phyloP scores from a whole-genome alignment of 2,113 vertebrate species.

The Cacatua alba region DNA sequence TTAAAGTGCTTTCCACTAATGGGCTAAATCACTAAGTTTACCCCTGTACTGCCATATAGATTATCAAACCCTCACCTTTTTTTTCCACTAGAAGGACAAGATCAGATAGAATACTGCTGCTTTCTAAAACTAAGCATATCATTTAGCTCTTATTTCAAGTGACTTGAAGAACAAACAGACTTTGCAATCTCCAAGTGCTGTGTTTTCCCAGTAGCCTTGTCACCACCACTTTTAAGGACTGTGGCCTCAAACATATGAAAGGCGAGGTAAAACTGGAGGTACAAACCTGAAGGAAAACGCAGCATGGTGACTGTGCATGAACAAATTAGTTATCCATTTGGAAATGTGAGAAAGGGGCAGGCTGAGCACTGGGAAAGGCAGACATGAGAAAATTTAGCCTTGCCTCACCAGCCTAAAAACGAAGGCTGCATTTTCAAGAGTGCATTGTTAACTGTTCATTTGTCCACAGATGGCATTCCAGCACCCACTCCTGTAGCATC shows the following conservation, averaged over 20 bases:
- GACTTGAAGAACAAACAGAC: background rate
- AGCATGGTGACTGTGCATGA: background rate
- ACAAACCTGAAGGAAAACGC: background rate
- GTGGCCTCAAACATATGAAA: background rate
- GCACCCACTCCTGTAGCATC: background rate
- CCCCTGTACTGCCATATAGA: background rate
- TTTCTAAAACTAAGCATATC: background rate
- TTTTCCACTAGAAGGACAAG: background rate
- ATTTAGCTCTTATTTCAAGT: background rate
- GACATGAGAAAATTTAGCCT: background rate
- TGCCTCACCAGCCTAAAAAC: background rate
- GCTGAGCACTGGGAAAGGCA: background rate
- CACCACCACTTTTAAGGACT: background rate
- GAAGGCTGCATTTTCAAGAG: background rate
- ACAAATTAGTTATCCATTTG: background rate
- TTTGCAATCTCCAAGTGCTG: background rate
- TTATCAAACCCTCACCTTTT: background rate
- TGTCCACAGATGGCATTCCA: background rate
- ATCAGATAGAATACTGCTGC: background rate
- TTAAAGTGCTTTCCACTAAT: background rate
- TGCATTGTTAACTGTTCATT: background rate
- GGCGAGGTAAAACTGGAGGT: background rate
- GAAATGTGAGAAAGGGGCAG: background rate
- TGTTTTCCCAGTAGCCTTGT: background rate
- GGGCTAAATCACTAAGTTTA: conserved; percentile 1